Percentiles rank a stretch among this genome's conserved stretches.
These are phyloP conservation scores for Drosophila lini DNA, from an alignment of 1,140 invertebrate genomes.

Conservation along the genomic window DNA sequence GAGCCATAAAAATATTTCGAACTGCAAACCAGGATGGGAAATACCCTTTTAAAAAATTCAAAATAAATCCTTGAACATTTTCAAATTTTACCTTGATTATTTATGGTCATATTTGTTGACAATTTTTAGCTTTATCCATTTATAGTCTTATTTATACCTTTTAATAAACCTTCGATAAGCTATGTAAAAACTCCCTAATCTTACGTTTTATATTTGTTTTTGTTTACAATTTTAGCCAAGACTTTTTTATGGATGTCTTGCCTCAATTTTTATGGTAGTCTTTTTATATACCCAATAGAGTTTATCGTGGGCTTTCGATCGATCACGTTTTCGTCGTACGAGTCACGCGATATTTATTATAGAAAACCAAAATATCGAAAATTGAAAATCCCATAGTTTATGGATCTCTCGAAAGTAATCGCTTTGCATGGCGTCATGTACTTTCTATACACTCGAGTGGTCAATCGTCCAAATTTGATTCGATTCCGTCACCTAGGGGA, in stretches of 20 bases:
- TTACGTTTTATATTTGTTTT: background rate
- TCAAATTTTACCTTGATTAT: background rate
- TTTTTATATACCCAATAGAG: background rate
- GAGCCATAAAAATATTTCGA: background rate
- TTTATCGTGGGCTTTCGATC: slow-evolving; percentile 30
- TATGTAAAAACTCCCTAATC: background rate
- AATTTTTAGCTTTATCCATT: slow-evolving; percentile 2
- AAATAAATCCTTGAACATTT: background rate
- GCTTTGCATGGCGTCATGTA: slow-evolving; percentile 24
- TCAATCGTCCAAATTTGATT: background rate
- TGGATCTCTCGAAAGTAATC: slow-evolving; percentile 29
- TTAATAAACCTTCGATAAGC: slow-evolving; percentile 2
- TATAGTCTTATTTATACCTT: background rate
- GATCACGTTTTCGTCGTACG: slow-evolving; percentile 40
- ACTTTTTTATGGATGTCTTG: slow-evolving; percentile 15
- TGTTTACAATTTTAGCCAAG: slow-evolving; percentile 1
- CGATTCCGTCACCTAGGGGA: slow-evolving; percentile 21
- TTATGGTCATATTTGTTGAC: slow-evolving; percentile 1
- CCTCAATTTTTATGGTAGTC: background rate
- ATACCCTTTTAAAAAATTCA: background rate
- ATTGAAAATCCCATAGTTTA: slow-evolving; percentile 34
- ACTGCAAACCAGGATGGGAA: background rate
- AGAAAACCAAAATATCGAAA: background rate
- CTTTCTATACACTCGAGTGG: slow-evolving; percentile 20
- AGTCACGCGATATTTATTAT: slow-evolving; percentile 10